Conservation (phyloP, 2,113 vertebrate genomes). For the Cebus imitator region DNA sequence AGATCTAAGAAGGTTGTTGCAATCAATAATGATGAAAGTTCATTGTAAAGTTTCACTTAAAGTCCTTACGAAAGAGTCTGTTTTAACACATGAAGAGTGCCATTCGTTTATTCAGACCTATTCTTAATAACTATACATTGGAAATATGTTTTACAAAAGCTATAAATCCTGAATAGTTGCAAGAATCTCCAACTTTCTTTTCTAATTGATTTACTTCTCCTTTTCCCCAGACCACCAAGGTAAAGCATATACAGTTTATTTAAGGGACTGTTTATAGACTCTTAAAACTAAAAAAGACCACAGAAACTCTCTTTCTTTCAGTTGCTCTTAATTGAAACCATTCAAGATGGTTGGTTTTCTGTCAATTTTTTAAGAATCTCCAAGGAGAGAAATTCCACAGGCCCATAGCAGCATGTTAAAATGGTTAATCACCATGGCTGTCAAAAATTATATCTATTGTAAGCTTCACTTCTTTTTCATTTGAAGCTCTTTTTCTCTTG, state of each 20-base stretch:
- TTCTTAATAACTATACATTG: slow-evolving; percentile 69
- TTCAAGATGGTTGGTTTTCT: slow-evolving; percentile 60
- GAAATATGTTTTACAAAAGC: slow-evolving; percentile 70
- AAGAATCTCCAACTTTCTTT: slow-evolving; percentile 67
- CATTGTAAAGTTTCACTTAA: slow-evolving; percentile 60
- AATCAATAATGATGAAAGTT: slow-evolving; percentile 66
- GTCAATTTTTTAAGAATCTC: slow-evolving; percentile 56
- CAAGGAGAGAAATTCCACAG: slow-evolving; percentile 65
- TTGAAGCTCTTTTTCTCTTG: slow-evolving; percentile 21
- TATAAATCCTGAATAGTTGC: slow-evolving; percentile 66
- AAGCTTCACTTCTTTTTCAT: slow-evolving; percentile 47
- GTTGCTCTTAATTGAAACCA: slow-evolving; percentile 73
- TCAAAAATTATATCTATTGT: slow-evolving; percentile 50
- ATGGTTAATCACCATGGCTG: slow-evolving; percentile 51
- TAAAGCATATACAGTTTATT: slow-evolving; percentile 74
- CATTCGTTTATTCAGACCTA: slow-evolving; percentile 55
- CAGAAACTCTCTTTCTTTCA: slow-evolving; percentile 63
- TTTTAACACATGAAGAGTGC: slow-evolving; percentile 62
- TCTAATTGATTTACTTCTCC: slow-evolving; percentile 74
- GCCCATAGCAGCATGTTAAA: slow-evolving; percentile 46
- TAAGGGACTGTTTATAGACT: slow-evolving; percentile 79
- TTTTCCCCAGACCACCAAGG: slow-evolving; percentile 46
- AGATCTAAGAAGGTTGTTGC: slow-evolving; percentile 28
- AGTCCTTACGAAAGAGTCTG: slow-evolving; percentile 50
- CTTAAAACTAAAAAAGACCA: slow-evolving; percentile 75